Evolutionary conservation across 1,140 invertebrate genomes (phyloP), one percentile per base, ranked within the genome.

Genomic region (Alviniconcha marisindica): DNA sequence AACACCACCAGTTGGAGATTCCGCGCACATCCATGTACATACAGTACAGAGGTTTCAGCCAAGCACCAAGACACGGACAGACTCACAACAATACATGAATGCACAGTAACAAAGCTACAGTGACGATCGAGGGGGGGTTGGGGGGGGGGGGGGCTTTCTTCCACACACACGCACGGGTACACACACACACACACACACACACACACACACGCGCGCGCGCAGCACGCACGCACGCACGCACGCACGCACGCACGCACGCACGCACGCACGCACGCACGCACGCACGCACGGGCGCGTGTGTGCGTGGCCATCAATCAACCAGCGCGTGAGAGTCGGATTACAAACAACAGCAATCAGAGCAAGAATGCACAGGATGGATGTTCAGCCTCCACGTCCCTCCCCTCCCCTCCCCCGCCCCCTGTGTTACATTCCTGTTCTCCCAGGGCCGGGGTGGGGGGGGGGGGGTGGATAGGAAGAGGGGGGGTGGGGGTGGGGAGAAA

Each of bases 151-250:
- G n/a, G n/a, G n/a, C n/a, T n/a, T n/a, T n/a, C 51, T 14, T 24
- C 10, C 51, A 54, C 51, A 54, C 51, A 54, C 51, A 54, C 51
- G 24, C 51, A 54, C 51, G 24, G 10, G 24, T 24, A 54, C 60
- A 63, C 60, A 63, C 60, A 63, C 60, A 63, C 60, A 63, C 10
- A 63, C 60, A 63, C 60, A 63, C 60, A 63, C 60, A 63, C 10
- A 63, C 10, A 63, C 60, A 63, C 24, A 48, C 60, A 63, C 60
- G 24, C 60, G 24, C 60, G 24, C 69, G 36, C 31, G 36, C 38
- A 48, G 28, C 60, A 63, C 60, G 24, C 60, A 63, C 60, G 24
- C 69, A 73, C 31, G 36, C 38, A 40, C 69, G 36, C 31, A 73
- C 38, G 36, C 18, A n/a, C 36, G 0, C 73, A 38, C n/a, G n/a